Evolutionary conservation across 2,888 invertebrate genomes (phyloP), one percentile per base, ranked within the genome.

Genomic region (Unio pictorum): DNA sequence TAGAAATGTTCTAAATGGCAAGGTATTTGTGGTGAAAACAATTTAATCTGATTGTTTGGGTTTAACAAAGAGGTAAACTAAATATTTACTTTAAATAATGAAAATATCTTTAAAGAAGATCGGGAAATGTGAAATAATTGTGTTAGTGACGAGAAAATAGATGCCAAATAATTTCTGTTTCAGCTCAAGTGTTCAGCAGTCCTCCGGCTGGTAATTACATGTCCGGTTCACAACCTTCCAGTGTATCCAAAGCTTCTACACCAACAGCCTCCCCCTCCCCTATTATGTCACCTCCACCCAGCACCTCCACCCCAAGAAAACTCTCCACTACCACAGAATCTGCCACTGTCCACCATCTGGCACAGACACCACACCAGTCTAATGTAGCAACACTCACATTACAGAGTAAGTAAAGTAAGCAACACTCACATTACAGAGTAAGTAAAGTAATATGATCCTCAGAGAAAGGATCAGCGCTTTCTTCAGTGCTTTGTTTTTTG

Each of bases 271-370:
- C 76, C 55, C 77, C 77, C 55, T 68, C 75, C 26, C 76, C 76
- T 18, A 75, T 77, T n/a, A 67, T 75, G 23, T 75, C 77, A 45
- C 75, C 74, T 26, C 73, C 77, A 66, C 67, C 71, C 54, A 61
- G 58, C 15, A 60, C 23, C 5, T 62, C 71, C 20, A 68, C 64
- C 34, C 60, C 72, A 57, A 77, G 74, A 66, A 66, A 69, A 11
- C 71, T 71, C 34, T 64, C 71, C 17, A 57, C 66, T 5, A n/a
- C 71, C 7, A 56, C 59, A 3, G 73, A 73, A 58, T 75, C 77
- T 28, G 68, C 71, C 26, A 77, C 77, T 17, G 71, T 77, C n/a
- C 77, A 77, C 58, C 77, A 77, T 54, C 71, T 77, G 75, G 73
- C 77, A 26, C 75, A 75, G 64, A 77, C 77, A 28, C 70, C 73